Conservation (phyloP, 2,888 invertebrate species). For the Synergus laeviventris region DNA sequence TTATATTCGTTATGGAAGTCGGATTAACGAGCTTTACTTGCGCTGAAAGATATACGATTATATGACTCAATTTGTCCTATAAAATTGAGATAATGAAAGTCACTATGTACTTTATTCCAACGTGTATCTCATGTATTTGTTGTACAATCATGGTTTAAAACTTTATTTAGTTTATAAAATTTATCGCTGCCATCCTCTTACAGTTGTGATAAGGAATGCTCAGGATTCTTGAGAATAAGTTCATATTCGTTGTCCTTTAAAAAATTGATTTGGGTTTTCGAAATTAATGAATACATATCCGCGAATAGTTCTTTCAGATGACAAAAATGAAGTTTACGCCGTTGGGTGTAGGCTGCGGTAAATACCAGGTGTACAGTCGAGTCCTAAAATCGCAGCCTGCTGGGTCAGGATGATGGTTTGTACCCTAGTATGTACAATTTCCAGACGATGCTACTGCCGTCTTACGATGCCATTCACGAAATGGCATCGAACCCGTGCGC, state of each 20-base stretch:
- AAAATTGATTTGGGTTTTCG: no score
- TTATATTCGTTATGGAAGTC: background rate
- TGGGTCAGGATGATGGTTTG: conserved; percentile 15
- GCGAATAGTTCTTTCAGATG: no score
- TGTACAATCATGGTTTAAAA: background rate
- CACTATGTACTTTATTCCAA: background rate
- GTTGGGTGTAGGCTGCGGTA: background rate
- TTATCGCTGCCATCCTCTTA: background rate
- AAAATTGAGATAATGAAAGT: conserved; percentile 6
- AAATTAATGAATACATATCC: no score
- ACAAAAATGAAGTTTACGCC: conserved; percentile 14
- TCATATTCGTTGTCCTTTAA: no score
- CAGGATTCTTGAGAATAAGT: no score
- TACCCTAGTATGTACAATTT: conserved; percentile 29
- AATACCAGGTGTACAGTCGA: conserved; percentile 46
- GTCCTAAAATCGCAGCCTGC: conserved; percentile 28
- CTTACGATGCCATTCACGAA: conserved; percentile 35
- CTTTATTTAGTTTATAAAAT: background rate
- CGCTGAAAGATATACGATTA: background rate
- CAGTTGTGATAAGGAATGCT: no score
- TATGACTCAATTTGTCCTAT: background rate
- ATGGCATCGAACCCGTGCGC: conserved; percentile 35
- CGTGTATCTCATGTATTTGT: background rate
- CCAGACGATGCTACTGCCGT: conserved; percentile 18
- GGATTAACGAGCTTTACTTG: background rate